These are phyloP conservation scores for Okamejei kenojei DNA, from an alignment of 2,797 vertebrate species.

Conservation along the genomic window DNA sequence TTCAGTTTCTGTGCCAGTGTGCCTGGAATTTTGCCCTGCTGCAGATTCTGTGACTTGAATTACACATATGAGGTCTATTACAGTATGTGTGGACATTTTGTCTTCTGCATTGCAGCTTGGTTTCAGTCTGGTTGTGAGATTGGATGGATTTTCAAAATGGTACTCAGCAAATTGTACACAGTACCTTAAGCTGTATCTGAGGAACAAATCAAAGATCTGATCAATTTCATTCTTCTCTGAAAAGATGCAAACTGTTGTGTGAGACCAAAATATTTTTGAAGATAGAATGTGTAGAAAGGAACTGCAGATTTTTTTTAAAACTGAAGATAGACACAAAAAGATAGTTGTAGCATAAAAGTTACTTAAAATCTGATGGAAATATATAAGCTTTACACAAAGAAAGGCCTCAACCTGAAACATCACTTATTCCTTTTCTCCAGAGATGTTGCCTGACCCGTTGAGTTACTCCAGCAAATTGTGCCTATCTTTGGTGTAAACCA, in stretches of 20 bases:
- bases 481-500: no score
- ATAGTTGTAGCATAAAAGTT: neutral
- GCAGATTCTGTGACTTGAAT: slow-evolving; percentile 15
- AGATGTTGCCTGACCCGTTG: no score
- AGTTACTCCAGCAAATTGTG: no score
- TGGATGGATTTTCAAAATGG: neutral
- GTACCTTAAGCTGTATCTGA: neutral
- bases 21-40: slow-evolving; percentile 16
- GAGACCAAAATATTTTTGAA: neutral
- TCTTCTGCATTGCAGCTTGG: neutral
- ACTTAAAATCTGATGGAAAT: neutral
- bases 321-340: no score
- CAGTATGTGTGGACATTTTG: neutral
- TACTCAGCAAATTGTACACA: neutral
- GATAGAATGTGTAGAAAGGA: neutral
- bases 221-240: neutral
- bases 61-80: slow-evolving; percentile 22
- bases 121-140: neutral
- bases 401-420: no score
- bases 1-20: neutral
- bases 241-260: neutral
- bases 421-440: no score
- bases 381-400: neutral
- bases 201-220: slow-evolving; percentile 1
- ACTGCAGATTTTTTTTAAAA: no score